These are phyloP conservation scores for Drosophila orosa DNA, from an alignment of 1,140 invertebrate genomes.

Conservation along the genomic window DNA sequence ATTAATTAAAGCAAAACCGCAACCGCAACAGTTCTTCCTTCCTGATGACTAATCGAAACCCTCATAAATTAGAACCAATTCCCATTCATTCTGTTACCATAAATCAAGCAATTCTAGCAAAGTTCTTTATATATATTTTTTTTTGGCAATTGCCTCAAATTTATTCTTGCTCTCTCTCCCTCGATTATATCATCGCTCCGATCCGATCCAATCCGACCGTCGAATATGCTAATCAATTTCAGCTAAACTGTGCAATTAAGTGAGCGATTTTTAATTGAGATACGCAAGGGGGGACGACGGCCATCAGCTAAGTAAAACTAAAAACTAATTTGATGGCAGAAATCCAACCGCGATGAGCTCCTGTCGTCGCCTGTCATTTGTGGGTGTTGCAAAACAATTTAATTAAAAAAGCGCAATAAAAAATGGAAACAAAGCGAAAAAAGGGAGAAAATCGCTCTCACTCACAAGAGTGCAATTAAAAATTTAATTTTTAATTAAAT, in stretches of 20 bases:
- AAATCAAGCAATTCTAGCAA: conserved; percentile 32
- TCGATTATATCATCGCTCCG: conserved; percentile 44
- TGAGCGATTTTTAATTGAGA: conserved; percentile 46
- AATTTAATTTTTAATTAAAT: conserved; percentile 62
- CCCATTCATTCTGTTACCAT: conserved; percentile 19
- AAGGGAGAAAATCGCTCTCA: conserved; percentile 18
- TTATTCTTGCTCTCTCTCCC: neutral
- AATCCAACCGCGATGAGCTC: conserved; percentile 18
- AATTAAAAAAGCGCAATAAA: conserved; percentile 59
- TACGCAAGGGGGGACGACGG: conserved; percentile 18
- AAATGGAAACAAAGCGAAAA: conserved; percentile 10
- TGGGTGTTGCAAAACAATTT: conserved; percentile 52
- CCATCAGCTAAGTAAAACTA: conserved; percentile 39
- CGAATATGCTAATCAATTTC: conserved; percentile 48
- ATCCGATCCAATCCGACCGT: neutral
- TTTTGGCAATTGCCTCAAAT: conserved; percentile 35
- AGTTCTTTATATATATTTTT: neutral
- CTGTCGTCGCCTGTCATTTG: conserved; percentile 38
- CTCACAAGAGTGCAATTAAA: conserved; percentile 66
- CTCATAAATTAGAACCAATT: conserved; percentile 10
- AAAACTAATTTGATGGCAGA: conserved; percentile 29
- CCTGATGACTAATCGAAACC: conserved; percentile 10
- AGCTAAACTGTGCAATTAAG: conserved; percentile 47
- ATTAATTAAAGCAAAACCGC: neutral
- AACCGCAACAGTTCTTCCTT: neutral